These are phyloP conservation scores for Lithophane socia DNA, from an alignment of 2,888 invertebrate species.

Conservation along the genomic window DNA sequence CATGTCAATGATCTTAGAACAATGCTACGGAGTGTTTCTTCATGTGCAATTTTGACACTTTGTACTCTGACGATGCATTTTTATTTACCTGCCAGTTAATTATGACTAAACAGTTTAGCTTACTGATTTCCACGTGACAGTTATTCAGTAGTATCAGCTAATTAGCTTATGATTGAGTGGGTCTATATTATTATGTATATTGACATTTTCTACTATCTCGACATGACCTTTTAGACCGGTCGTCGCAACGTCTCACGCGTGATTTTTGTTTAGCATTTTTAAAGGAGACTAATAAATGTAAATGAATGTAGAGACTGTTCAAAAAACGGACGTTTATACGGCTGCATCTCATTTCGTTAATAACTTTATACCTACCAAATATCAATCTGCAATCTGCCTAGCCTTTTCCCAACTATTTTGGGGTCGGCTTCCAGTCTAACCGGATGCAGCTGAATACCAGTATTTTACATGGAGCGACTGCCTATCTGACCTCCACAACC, in stretches of 20 bases:
- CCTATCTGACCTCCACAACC: too few relatives aligned
- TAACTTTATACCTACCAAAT: constrained; percentile 7
- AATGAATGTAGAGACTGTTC: constrained; percentile 30
- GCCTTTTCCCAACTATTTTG: too few relatives aligned
- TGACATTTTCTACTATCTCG: constrained; percentile 45
- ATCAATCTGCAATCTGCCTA: too few relatives aligned
- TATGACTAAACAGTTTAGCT: constrained; percentile 26
- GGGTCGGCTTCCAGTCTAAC: too few relatives aligned
- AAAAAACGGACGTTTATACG: constrained; percentile 1
- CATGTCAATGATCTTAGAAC: constrained; percentile 75
- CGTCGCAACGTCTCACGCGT: constrained; percentile 36
- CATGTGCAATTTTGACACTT: constrained; percentile 51
- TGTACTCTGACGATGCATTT: constrained; percentile 49
- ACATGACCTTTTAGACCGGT: constrained; percentile 52
- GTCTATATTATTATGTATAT: constrained; percentile 39
- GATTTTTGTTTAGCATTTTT: constrained; percentile 41
- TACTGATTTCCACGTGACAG: constrained; percentile 36
- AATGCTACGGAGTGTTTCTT: constrained; percentile 49
- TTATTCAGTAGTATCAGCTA: constrained; percentile 35
- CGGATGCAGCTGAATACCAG: too few relatives aligned
- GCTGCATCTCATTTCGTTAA: constrained; percentile 6
- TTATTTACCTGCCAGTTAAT: constrained; percentile 30
- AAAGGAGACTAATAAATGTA: constrained; percentile 31
- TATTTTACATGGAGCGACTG: too few relatives aligned
- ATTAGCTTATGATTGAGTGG: constrained; percentile 41